Evolutionary conservation across 2,113 vertebrate species (phyloP), one percentile per base, ranked within the genome.

Genomic region (Ceyx margarethae): DNA sequence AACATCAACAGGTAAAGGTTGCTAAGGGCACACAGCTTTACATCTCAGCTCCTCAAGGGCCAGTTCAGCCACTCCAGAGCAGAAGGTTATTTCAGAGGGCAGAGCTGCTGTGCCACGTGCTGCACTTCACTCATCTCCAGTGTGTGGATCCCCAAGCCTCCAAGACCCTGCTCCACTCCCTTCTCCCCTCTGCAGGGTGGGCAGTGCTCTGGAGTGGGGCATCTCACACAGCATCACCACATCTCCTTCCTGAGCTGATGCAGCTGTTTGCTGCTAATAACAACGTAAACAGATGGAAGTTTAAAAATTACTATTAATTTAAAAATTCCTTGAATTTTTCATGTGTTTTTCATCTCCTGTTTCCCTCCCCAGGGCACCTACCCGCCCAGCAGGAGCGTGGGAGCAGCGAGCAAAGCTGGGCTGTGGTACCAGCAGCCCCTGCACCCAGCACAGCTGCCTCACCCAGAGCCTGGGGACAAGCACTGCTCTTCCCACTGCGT

Each of bases 241-340:
- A 13, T n/a, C 14, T 42, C 28, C 61, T 73, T 51, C 43, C 5
- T 9, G 5, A 92, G 92, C 72, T 43, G 61, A 85, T 68, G 79
- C 90, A 73, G 56, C 72, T 43, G 26, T 86, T 91, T 46, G 69
- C 75, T 64, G 64, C 90, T 23, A 86, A 76, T n/a, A 72, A 81
- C 65, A 83, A 58, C 4, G 17, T 35, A 79, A 95, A 92, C 45
- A 74, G 11, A 37, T 7, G 40, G 57, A 45, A 29, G 28, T 35
- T 88, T 68, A 14, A 31, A 72, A 72, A 64, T 84, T 69, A 64
- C 86, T 74, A 84, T 19, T 87, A 66, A 46, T 60, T 91, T 95
- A 93, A 17, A 65, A 88, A 81, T 37, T 75, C 67, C 76, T 64
- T 89, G 92, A 50, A 87, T 95, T 91, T 95, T 96, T 96, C 67